phyloP scores from a whole-genome alignment of 2,797 vertebrate species.

The Anabas testudineus region DNA sequence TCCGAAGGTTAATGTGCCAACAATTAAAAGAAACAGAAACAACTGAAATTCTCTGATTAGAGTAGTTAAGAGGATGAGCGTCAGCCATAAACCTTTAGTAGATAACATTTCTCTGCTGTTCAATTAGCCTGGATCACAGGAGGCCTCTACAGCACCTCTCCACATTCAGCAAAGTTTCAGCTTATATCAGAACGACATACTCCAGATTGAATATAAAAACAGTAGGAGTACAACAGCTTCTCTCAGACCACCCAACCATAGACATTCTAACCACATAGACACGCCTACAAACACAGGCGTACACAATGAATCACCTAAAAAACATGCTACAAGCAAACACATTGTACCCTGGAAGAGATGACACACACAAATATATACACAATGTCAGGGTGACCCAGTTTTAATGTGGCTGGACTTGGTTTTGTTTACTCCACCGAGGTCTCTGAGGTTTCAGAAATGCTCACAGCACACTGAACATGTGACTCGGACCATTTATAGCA shows the following conservation, averaged over 20 bases:
- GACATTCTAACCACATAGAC: conserved; percentile 39
- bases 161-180: too few species aligned
- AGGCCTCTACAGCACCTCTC: too few species aligned
- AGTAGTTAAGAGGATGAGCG: too few species aligned
- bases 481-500: conserved; percentile 36
- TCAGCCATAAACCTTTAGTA: too few species aligned
- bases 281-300: conserved; percentile 52
- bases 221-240: conserved; percentile 45
- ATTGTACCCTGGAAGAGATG: conserved; percentile 25
- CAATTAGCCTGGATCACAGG: too few species aligned
- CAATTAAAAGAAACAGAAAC: too few species aligned
- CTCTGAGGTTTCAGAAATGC: conserved; percentile 29
- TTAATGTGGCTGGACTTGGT: conserved; percentile 33
- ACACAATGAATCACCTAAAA: conserved; percentile 39
- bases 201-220: conserved; percentile 1
- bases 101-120: too few species aligned
- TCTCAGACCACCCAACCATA: conserved; percentile 49
- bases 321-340: conserved; percentile 36
- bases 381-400: conserved; percentile 57
- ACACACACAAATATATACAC: conserved; percentile 27
- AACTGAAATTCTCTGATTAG: too few species aligned
- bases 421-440: conserved; percentile 54
- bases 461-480: conserved; percentile 37
- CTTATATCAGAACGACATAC: too few species aligned
- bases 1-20: too few species aligned